Base-by-base conservation (phyloP, 2,888 invertebrate genomes). In the Elgonia sp. region DNA sequence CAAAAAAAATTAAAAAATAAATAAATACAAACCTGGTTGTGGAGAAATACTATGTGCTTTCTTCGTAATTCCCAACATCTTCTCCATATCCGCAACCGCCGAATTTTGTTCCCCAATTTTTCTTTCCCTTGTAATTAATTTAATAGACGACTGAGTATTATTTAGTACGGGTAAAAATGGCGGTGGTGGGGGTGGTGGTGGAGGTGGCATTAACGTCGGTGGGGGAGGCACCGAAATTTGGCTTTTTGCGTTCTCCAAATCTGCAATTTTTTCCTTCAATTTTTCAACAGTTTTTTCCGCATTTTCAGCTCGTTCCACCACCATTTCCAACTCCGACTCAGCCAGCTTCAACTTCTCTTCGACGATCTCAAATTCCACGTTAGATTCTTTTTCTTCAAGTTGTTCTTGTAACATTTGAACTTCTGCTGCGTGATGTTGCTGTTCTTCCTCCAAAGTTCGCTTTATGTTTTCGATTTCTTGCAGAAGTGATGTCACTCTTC, bases 291-390 rank as follows among this genome's bases (percentile, higher is more conserved):
- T 94, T 85, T 93, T 94, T 92, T 96, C 96, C 70, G 96, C 96
- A 72, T 94, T 95, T 91, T 97, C 96, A 0, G 97, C 97, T 84
- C 97, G 94, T 87, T 96, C 95, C 12, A 95, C 87, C 0, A 96
- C 96, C 89, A 95, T 95, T 89, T 96, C 95, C 0, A 97, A 95
- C 91, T 97, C 97, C n/a, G 96, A 96, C 92, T 97, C 97, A 0
- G 96, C 96, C 0, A 97, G 93, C 92, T 95, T 96, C 50, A 97
- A 95, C 91, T 97, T 96, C 93, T 97, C 97, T 90, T 97, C 97
- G 92, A 97, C 95, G 0, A 97, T 93, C 37, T 97, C 96, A 16
- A 96, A 95, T 92, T 97, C 96, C 0, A 96, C 96, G 91, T 97
- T 96, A 88, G 96, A 96, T 89, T 97, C 96, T 89, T 96, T 96